A percentile compares a stretch with the other conserved stretches of the same genome.
Evolutionary conservation across 1,140 invertebrate species (phyloP).

Genomic region (Leptestheria dahalacensis): DNA sequence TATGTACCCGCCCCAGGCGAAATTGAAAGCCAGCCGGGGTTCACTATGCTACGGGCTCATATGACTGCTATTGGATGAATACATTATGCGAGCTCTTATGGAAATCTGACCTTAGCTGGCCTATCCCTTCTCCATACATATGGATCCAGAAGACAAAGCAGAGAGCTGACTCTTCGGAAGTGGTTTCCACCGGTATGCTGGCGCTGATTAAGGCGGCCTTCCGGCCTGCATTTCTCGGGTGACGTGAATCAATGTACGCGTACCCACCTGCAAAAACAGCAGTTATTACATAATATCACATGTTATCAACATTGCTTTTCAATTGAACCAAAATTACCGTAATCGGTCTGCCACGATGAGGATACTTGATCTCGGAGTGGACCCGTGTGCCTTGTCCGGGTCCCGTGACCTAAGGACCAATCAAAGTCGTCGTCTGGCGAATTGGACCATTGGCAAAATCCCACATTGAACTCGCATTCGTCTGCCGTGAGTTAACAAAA

Average conservation of each 20-base stretch:
- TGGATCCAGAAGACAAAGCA: slow-evolving; percentile 14
- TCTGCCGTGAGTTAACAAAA: too few species aligned
- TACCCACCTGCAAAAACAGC: slow-evolving; percentile 8
- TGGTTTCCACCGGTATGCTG: background rate
- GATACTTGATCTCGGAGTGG: slow-evolving; percentile 13
- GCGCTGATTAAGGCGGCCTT: slow-evolving; percentile 5
- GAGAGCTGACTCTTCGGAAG: background rate
- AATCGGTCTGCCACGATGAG: slow-evolving; percentile 1
- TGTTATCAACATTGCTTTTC: too few species aligned
- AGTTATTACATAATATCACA: too few species aligned
- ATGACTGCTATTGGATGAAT: too few species aligned
- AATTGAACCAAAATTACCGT: background rate
- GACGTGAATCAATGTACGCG: slow-evolving; percentile 13
- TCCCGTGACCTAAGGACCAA: slow-evolving; percentile 11
- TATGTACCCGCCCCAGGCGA: too few species aligned
- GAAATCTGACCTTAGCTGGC: background rate
- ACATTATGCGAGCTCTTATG: too few species aligned
- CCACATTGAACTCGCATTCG: slow-evolving; percentile 14
- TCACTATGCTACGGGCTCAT: too few species aligned
- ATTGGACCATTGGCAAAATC: slow-evolving; percentile 14
- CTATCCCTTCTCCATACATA: slow-evolving; percentile 13
- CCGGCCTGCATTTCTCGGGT: slow-evolving; percentile 6
- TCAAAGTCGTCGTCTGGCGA: slow-evolving; percentile 10
- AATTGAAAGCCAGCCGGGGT: too few species aligned
- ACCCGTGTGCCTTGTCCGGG: slow-evolving; percentile 8